These are phyloP conservation scores for Rhizomys pruinosus DNA, from an alignment of 2,113 vertebrate species.

Conservation along the genomic window DNA sequence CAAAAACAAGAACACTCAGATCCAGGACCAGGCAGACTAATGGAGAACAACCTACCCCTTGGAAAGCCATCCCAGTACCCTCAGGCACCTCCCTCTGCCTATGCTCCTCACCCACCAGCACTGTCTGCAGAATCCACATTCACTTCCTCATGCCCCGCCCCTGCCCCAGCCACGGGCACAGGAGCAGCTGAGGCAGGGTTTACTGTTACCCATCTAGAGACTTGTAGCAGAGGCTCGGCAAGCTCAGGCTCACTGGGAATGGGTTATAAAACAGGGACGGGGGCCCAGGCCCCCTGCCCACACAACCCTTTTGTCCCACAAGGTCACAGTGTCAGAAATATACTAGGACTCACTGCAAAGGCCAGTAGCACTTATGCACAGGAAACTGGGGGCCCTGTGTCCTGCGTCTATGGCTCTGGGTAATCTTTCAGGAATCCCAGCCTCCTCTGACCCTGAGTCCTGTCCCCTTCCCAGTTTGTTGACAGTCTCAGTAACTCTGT, in stretches of 20 bases:
- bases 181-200: background rate
- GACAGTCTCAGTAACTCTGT: conserved; percentile 57
- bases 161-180: fast-evolving
- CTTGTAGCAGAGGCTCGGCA: background rate
- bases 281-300: background rate
- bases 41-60: background rate
- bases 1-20: background rate
- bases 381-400: background rate
- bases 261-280: background rate
- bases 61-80: background rate
- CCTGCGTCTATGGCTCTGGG: background rate
- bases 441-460: background rate
- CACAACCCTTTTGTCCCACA: background rate
- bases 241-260: background rate
- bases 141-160: fast-evolving
- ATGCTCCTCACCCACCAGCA: no score
- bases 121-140: background rate
- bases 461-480: background rate
- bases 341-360: background rate
- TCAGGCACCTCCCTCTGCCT: background rate
- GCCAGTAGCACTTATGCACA: fast-evolving
- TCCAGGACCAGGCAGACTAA: background rate
- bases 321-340: background rate
- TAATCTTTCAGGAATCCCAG: background rate
- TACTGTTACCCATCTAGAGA: background rate